A percentile compares a stretch with the other conserved stretches of the same genome.
These are phyloP conservation scores for Athripsodes cinereus DNA, from an alignment of 2,888 invertebrate genomes.

Conservation along the genomic window DNA sequence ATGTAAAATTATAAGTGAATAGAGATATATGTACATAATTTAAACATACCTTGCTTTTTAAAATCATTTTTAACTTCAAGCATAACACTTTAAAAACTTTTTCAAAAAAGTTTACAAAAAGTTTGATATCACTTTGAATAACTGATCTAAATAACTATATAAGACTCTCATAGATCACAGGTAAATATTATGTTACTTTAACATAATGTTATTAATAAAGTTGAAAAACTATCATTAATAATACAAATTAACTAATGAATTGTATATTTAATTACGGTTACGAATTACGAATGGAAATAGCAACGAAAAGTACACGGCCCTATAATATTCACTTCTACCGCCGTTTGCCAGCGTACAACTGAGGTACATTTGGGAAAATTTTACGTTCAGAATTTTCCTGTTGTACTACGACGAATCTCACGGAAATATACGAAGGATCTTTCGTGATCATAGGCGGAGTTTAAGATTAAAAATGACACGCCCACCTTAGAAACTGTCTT, in stretches of 20 bases:
- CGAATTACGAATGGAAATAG: background rate
- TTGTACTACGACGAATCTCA: constrained; percentile 8
- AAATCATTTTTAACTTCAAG: no score
- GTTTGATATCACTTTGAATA: background rate
- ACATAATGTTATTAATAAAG: background rate
- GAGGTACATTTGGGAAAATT: constrained; percentile 16
- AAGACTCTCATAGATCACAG: no score
- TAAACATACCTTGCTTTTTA: no score
- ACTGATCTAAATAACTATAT: no score
- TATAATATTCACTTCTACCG: constrained; percentile 5
- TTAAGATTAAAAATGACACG: constrained; percentile 18
- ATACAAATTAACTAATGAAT: background rate
- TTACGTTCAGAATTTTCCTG: constrained; percentile 16
- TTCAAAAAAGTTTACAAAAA: no score
- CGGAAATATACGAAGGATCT: constrained; percentile 15
- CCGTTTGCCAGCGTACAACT: constrained; percentile 23
- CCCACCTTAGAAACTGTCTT: constrained; percentile 24
- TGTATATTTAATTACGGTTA: background rate
- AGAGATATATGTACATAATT: no score
- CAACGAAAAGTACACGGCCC: background rate
- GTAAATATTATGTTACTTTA: no score
- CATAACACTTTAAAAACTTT: no score
- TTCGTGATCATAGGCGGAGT: constrained; percentile 21
- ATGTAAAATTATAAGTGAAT: no score
- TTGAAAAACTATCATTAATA: background rate